These are phyloP conservation scores for Myotis brandtii DNA, from an alignment of 2,113 vertebrate genomes.

Conservation along the genomic window DNA sequence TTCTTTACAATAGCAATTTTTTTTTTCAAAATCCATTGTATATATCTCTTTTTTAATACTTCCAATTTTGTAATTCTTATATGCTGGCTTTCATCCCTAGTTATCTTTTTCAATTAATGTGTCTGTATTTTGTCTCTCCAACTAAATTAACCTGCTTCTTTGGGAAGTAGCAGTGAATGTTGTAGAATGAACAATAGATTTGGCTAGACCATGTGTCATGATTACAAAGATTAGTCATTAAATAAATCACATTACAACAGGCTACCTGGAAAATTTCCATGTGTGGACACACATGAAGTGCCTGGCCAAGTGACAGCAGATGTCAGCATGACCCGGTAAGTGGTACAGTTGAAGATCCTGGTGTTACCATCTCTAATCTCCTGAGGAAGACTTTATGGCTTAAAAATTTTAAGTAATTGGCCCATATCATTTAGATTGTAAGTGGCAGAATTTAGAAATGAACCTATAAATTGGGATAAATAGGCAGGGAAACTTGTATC, in stretches of 20 bases:
- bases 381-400: background rate
- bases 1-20: background rate
- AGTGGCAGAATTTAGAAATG: background rate
- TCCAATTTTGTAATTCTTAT: background rate
- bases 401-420: background rate
- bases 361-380: background rate
- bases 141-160: background rate
- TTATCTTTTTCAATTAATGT: background rate
- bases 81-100: background rate
- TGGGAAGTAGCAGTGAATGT: background rate
- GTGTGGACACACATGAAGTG: background rate
- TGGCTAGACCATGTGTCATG: background rate
- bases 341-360: background rate
- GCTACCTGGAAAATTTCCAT: background rate
- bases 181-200: background rate
- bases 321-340: background rate
- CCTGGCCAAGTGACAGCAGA: background rate
- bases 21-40: background rate
- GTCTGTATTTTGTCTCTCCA: background rate
- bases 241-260: background rate
- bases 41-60: background rate
- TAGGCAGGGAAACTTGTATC: background rate
- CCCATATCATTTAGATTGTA: background rate
- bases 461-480: background rate
- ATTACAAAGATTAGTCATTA: background rate